These are phyloP conservation scores for Anthophora plumipes DNA, from an alignment of 2,888 invertebrate genomes.

Conservation along the genomic window DNA sequence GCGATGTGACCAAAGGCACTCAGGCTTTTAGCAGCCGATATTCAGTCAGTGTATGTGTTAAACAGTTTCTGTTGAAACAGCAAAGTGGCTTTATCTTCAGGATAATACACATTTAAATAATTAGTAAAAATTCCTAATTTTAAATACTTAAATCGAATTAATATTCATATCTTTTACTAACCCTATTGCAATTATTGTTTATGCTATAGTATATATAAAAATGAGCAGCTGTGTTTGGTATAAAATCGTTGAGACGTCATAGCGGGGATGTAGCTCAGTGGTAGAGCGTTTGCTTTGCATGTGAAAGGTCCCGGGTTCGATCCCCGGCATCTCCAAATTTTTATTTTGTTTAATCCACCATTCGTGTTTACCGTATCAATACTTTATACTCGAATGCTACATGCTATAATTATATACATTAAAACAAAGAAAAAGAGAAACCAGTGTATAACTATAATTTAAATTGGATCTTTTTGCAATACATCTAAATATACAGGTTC, in stretches of 20 bases:
- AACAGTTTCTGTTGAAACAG: no score
- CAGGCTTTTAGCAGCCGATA: no score
- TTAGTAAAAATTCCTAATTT: no score
- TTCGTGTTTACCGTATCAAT: neutral
- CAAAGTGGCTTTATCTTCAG: no score
- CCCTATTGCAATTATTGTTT: no score
- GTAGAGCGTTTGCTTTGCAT: conserved; percentile 99
- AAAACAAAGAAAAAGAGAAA: neutral
- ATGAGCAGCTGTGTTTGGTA: rapidly evolving
- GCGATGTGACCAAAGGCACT: no score
- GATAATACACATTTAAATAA: no score
- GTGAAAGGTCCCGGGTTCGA: conserved; percentile 99
- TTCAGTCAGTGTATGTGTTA: no score
- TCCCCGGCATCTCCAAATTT: conserved; percentile 95
- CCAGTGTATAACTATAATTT: neutral
- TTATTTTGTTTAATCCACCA: conserved; percentile 40
- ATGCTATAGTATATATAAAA: no score
- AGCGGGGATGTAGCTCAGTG: conserved; percentile 97
- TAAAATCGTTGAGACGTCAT: neutral
- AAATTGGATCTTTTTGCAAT: neutral
- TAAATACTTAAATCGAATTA: no score
- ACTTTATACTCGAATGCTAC: no score
- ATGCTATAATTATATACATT: neutral
- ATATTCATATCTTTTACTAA: no score
- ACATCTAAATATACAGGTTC: neutral